phyloP scores from a whole-genome alignment of 2,797 vertebrate species.

The Danio tinwini region DNA sequence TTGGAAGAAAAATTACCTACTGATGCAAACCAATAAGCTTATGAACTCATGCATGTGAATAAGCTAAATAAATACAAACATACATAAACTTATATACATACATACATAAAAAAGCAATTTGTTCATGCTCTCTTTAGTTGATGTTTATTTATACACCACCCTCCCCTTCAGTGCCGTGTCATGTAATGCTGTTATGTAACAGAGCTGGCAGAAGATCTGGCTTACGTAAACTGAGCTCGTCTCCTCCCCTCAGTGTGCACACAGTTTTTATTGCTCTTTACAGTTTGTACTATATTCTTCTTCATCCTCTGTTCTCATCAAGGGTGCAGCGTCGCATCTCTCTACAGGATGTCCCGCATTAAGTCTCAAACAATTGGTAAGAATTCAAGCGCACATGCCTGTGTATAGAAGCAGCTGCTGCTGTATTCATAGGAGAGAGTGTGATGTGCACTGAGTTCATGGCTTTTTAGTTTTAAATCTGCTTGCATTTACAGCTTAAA shows the following conservation, averaged over 20 bases:
- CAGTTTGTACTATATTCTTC: not conserved
- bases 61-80: too few species aligned
- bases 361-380: conserved; percentile 58
- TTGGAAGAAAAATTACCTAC: not conserved
- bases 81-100: too few species aligned
- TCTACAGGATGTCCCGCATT: conserved; percentile 40
- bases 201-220: not conserved
- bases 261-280: not conserved
- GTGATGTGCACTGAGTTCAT: not conserved
- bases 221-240: not conserved
- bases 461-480: conserved; percentile 6
- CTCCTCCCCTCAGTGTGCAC: not conserved
- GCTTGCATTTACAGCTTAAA: not conserved
- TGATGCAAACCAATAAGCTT: too few species aligned
- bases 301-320: conserved; percentile 13
- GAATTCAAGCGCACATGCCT: conserved; percentile 12
- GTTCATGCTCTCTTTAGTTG: not conserved
- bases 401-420: conserved; percentile 13
- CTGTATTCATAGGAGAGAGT: not conserved
- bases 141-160: not conserved
- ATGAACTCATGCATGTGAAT: too few species aligned
- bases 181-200: not conserved
- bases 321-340: conserved; percentile 3
- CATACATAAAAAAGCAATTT: too few species aligned
- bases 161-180: not conserved